Percentiles rank a stretch among this genome's conserved stretches.
Evolutionary conservation across 2,888 invertebrate genomes (phyloP).

Genomic region (Drosophila crucigera): DNA sequence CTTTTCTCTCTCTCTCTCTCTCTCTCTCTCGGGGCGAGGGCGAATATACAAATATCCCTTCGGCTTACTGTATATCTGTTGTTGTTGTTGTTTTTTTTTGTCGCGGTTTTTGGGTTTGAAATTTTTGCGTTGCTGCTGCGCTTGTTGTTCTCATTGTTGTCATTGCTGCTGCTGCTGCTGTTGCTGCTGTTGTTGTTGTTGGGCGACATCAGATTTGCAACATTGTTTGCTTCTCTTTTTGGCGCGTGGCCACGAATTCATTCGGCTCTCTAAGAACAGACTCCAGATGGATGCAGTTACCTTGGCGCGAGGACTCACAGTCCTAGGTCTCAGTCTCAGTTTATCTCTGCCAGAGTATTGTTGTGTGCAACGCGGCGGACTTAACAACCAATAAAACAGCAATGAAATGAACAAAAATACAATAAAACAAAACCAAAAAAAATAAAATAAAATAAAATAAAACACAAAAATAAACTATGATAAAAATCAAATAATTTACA

Average conservation of each 20-base stretch:
- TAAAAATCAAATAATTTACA: slow-evolving; percentile 49
- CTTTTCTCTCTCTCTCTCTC: slow-evolving; percentile 20
- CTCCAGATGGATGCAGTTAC: slow-evolving; percentile 69
- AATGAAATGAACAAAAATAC: slow-evolving; percentile 27
- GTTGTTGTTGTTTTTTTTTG: slow-evolving; percentile 26
- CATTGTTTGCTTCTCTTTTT: slow-evolving; percentile 75
- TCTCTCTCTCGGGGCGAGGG: slow-evolving; percentile 40
- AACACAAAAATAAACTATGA: slow-evolving; percentile 20
- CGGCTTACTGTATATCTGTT: slow-evolving; percentile 24
- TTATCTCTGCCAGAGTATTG: slow-evolving; percentile 81
- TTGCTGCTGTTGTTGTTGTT: slow-evolving; percentile 25
- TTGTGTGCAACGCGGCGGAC: slow-evolving; percentile 81
- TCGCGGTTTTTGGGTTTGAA: slow-evolving; percentile 42
- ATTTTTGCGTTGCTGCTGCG: slow-evolving; percentile 33
- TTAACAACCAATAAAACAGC: slow-evolving; percentile 41
- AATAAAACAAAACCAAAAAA: slow-evolving; percentile 11
- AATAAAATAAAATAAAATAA: slow-evolving; percentile 4
- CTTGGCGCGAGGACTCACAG: slow-evolving; percentile 49
- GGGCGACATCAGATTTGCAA: slow-evolving; percentile 57
- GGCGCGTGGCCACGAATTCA: slow-evolving; percentile 49
- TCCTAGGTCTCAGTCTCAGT: slow-evolving; percentile 64
- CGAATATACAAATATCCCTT: slow-evolving; percentile 45
- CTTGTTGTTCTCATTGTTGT: slow-evolving; percentile 34
- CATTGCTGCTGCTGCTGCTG: slow-evolving; percentile 25
- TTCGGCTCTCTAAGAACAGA: slow-evolving; percentile 40